Evolutionary conservation across 2,888 invertebrate species (phyloP).

Genomic region (Creontiades dilutus): DNA sequence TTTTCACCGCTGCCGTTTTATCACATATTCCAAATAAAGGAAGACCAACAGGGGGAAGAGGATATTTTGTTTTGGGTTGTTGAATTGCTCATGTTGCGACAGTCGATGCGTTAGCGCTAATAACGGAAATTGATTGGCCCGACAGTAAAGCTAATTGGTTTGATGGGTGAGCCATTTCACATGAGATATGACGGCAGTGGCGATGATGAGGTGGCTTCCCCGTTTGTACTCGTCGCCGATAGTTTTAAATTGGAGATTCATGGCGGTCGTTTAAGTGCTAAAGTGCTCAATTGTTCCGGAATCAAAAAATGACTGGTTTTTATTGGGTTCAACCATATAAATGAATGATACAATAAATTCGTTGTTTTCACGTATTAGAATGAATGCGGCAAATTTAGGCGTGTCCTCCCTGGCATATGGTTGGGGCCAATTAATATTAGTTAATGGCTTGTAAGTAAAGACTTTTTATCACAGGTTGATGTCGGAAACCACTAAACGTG

Average conservation of each 20-base stretch:
- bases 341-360: neutral
- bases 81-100: neutral
- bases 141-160: conserved; percentile 27
- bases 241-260: conserved; percentile 39
- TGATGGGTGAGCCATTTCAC: conserved; percentile 16
- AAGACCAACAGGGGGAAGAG: no score
- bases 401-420: no score
- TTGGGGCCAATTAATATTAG: no score
- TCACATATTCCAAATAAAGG: no score
- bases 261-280: conserved; percentile 10
- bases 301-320: neutral
- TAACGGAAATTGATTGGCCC: conserved; percentile 12
- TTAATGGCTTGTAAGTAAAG: no score
- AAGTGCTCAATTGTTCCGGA: conserved; percentile 23
- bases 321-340: neutral
- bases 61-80: neutral
- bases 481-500: no score
- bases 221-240: neutral
- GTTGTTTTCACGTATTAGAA: no score
- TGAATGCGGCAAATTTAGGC: no score
- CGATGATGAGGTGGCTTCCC: conserved; percentile 25
- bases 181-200: conserved; percentile 3
- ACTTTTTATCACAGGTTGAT: no score
- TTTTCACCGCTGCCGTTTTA: no score
- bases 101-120: neutral